Evolutionary conservation across 1,140 invertebrate species (phyloP), one percentile per base, ranked within the genome.

Genomic region (Hycleus phaleratus): DNA sequence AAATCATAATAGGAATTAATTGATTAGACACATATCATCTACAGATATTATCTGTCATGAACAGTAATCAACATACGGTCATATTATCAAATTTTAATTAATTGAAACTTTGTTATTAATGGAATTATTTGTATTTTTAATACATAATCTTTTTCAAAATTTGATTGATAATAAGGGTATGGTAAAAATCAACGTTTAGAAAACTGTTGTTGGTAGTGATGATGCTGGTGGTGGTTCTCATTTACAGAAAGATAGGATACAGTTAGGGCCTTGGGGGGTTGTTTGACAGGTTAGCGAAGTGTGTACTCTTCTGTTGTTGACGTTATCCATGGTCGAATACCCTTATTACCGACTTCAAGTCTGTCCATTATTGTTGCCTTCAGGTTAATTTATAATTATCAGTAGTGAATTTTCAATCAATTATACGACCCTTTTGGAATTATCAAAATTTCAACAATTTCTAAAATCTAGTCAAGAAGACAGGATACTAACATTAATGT

Each of bases 201-300:
- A 7, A 7, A 32, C 32, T 32, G 32, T 32, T 32, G 7, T 32
- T 32, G 3, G 4, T 32, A 32, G 26, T 39, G 50, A 6, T 25
- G 24, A 44, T 53, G 50, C 32, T 43, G 44, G 32, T 42, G 44
- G 18, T 26, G 40, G 50, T 53, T 53, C 40, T 42, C 40, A 53
- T 45, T n/a, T 53, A 53, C 50, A 18, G 8, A 44, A 32, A 32
- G 4, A 32, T 32, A n/a, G 46, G 39, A 55, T 53, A 54, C 38
- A 46, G 46, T 45, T 54, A 26, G 42, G 44, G 18, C 44, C 58
- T 50, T 49, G 49, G 40, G 51, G 58, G 45, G 49, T 38, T 46
- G 51, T 59, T 59, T 59, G 58, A 59, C 58, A 59, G 48, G 58
- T 59, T 46, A 46, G 46, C n/a, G 44, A 46, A 47, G 51, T 48